phyloP scores from a whole-genome alignment of 2,113 vertebrate species.

The Coryphaenoides rupestris region DNA sequence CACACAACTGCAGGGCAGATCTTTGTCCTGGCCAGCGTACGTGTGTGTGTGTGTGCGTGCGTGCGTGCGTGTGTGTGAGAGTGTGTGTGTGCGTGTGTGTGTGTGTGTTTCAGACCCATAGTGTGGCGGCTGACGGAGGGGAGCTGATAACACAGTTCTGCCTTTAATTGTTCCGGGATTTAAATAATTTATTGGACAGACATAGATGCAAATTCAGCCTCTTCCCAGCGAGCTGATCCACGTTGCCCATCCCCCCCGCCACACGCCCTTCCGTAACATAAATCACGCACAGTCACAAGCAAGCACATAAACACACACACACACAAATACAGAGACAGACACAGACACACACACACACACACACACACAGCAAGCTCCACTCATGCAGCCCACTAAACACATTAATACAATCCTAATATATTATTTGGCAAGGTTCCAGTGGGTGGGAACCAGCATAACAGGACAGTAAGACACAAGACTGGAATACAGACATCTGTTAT shows the following conservation, averaged over 20 bases:
- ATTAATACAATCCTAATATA: background rate
- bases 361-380: background rate
- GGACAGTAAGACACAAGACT: too few relatives aligned
- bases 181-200: slow-evolving; percentile 72
- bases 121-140: slow-evolving; percentile 53
- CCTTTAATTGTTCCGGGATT: slow-evolving; percentile 72
- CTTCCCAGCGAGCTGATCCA: slow-evolving; percentile 8
- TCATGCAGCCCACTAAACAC: background rate
- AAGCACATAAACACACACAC: slow-evolving; percentile 3
- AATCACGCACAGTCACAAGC: slow-evolving; percentile 3
- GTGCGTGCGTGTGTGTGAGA: too few relatives aligned
- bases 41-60: slow-evolving; percentile 59
- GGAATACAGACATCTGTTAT: too few relatives aligned
- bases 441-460: background rate
- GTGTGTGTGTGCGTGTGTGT: slow-evolving; percentile 30
- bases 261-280: slow-evolving; percentile 32
- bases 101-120: slow-evolving; percentile 58
- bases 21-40: slow-evolving; percentile 56
- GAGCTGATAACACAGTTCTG: slow-evolving; percentile 66
- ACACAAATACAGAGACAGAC: background rate
- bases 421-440: background rate
- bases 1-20: background rate
- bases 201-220: slow-evolving; percentile 53
- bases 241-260: slow-evolving; percentile 16
- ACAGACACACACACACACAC: slow-evolving; percentile 5